These are phyloP conservation scores for Phenganax subtilis DNA, from an alignment of 92 coral and sea anemone genomes.

Conservation along the genomic window DNA sequence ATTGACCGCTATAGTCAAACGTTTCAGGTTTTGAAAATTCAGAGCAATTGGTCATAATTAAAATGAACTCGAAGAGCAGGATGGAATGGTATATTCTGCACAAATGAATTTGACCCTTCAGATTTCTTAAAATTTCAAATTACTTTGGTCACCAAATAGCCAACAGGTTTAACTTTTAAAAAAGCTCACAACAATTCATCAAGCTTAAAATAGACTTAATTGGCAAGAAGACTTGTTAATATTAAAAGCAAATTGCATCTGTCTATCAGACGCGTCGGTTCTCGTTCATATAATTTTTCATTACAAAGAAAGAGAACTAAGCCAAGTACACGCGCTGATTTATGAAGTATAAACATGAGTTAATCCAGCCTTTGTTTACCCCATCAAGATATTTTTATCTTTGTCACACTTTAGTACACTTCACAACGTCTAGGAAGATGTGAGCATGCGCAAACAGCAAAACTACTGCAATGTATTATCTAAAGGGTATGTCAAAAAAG, in stretches of 20 bases:
- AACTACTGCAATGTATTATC: neutral
- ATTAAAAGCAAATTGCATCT: neutral
- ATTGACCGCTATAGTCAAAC: too few relatives aligned
- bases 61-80: too few relatives aligned
- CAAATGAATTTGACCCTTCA: too few relatives aligned
- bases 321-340: neutral
- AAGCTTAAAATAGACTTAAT: too few relatives aligned
- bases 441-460: neutral
- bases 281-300: neutral
- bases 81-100: too few relatives aligned
- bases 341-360: conserved; percentile 12
- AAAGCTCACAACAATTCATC: too few relatives aligned
- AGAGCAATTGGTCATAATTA: too few relatives aligned
- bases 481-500: neutral
- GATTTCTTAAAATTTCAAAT: too few relatives aligned
- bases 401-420: neutral
- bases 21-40: too few relatives aligned
- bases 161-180: too few relatives aligned
- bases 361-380: conserved; percentile 5
- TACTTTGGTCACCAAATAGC: too few relatives aligned
- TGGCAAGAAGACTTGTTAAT: neutral
- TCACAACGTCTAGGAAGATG: neutral
- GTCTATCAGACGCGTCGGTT: neutral
- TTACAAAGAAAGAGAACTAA: conserved; percentile 4
- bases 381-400: neutral